A percentile compares a stretch with the other conserved stretches of the same genome.
These are phyloP conservation scores for Andrena trimmerana DNA, from an alignment of 2,888 invertebrate genomes.

Conservation along the genomic window DNA sequence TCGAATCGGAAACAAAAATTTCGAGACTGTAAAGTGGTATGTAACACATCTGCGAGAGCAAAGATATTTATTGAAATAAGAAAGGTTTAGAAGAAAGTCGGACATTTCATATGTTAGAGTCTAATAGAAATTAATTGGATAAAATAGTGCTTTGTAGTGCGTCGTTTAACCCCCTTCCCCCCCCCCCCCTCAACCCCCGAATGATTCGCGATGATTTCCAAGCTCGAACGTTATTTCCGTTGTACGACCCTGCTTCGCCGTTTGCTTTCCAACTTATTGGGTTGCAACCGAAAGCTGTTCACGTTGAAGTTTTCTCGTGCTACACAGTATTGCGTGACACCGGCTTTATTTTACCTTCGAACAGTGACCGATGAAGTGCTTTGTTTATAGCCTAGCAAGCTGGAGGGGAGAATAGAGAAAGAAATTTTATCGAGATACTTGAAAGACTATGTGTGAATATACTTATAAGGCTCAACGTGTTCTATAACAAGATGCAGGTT, in stretches of 20 bases:
- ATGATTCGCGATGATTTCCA: slow-evolving; percentile 7
- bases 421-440: slow-evolving; percentile 76
- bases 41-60: no score
- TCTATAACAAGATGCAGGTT: slow-evolving; percentile 83
- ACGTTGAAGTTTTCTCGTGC: slow-evolving; percentile 21
- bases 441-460: slow-evolving; percentile 80
- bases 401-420: slow-evolving; percentile 50
- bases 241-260: not conserved
- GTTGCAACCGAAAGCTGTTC: slow-evolving; percentile 1
- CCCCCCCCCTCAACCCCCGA: not conserved
- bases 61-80: no score
- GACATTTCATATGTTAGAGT: no score
- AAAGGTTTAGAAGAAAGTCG: no score
- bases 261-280: not conserved
- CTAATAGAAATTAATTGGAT: slow-evolving; percentile 66
- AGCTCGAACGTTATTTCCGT: slow-evolving; percentile 20
- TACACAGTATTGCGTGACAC: slow-evolving; percentile 5
- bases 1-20: no score
- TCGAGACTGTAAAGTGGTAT: no score
- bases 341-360: slow-evolving; percentile 19
- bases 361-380: slow-evolving; percentile 34
- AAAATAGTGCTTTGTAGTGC: slow-evolving; percentile 61
- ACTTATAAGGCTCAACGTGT: slow-evolving; percentile 82
- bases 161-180: slow-evolving; percentile 17
- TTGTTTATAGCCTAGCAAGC: slow-evolving; percentile 37